Evolutionary conservation across 2,113 vertebrate genomes (phyloP).

Genomic region (Phyllostomus discolor): DNA sequence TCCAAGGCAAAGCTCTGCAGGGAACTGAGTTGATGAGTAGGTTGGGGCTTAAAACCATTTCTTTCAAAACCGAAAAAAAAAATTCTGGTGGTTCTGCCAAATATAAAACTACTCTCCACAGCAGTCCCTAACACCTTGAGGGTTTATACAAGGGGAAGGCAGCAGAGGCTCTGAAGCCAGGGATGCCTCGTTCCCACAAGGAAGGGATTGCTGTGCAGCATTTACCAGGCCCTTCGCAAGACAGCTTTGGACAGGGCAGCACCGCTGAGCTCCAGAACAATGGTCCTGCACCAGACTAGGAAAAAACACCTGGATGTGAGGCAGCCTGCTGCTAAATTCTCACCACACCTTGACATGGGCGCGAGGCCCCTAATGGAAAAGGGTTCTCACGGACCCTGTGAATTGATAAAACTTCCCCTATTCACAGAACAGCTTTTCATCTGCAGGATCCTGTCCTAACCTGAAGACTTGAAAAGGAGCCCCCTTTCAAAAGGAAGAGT

Average conservation of each 20-base stretch:
- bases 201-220: background rate
- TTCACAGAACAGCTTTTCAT: background rate
- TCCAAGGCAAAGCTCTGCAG: slow-evolving; percentile 46
- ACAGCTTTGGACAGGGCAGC: background rate
- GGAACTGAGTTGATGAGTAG: slow-evolving; percentile 63
- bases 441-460: background rate
- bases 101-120: slow-evolving; percentile 43
- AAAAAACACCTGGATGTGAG: background rate
- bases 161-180: background rate
- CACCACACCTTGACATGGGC: background rate
- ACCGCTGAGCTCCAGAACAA: background rate
- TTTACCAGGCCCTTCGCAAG: background rate
- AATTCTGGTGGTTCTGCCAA: slow-evolving; percentile 20
- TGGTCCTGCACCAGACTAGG: background rate
- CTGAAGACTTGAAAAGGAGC: background rate
- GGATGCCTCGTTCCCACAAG: slow-evolving; percentile 30
- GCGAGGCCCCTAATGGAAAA: background rate
- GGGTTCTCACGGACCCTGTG: background rate
- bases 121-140: slow-evolving; percentile 47
- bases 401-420: background rate
- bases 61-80: slow-evolving; percentile 53
- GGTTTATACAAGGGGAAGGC: slow-evolving; percentile 11
- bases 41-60: slow-evolving; percentile 67
- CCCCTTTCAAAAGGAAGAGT: background rate
- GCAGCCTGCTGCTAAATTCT: background rate